A percentile compares a stretch with the other conserved stretches of the same genome.
phyloP scores from a whole-genome alignment of 2,888 invertebrate species.

The Perizoma flavofasciatum region DNA sequence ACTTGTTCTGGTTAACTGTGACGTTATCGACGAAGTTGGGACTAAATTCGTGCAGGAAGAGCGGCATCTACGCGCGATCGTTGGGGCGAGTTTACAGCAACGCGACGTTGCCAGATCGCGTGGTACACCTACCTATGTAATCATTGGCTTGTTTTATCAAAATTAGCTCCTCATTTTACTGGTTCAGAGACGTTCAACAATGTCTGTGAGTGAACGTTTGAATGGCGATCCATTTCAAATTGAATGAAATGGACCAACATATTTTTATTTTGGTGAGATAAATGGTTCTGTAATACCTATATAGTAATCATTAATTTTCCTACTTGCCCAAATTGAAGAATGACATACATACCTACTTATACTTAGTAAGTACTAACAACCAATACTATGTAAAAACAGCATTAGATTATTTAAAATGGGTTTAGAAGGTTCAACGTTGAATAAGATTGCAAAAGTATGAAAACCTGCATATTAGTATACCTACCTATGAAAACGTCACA shows the following conservation, averaged over 20 bases:
- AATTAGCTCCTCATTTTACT: conserved; percentile 10
- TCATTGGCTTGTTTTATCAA: conserved; percentile 10
- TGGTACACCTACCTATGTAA: conserved; percentile 18
- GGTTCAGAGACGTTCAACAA: background rate
- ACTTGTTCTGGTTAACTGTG: conserved; percentile 9
- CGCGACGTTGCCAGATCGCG: conserved; percentile 39
- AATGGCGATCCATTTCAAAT: background rate
- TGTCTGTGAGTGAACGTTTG: background rate
- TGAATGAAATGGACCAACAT: too few relatives aligned
- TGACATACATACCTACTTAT: too few relatives aligned
- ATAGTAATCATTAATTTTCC: too few relatives aligned
- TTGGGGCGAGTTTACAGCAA: conserved; percentile 13
- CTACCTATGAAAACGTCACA: conserved; percentile 2
- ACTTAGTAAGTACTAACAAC: too few relatives aligned
- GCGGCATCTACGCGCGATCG: conserved; percentile 39
- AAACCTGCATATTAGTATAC: conserved; percentile 1
- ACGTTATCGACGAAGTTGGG: conserved; percentile 27
- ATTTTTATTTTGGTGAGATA: too few relatives aligned
- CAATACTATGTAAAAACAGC: too few relatives aligned
- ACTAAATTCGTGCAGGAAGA: conserved; percentile 32
- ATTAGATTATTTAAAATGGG: too few relatives aligned
- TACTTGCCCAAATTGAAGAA: too few relatives aligned
- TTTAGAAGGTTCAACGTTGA: too few relatives aligned
- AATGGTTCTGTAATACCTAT: too few relatives aligned
- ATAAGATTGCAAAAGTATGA: too few relatives aligned